Evolutionary conservation across 2,797 vertebrate genomes (phyloP).

Genomic region (Oceanodroma leucorhoa): DNA sequence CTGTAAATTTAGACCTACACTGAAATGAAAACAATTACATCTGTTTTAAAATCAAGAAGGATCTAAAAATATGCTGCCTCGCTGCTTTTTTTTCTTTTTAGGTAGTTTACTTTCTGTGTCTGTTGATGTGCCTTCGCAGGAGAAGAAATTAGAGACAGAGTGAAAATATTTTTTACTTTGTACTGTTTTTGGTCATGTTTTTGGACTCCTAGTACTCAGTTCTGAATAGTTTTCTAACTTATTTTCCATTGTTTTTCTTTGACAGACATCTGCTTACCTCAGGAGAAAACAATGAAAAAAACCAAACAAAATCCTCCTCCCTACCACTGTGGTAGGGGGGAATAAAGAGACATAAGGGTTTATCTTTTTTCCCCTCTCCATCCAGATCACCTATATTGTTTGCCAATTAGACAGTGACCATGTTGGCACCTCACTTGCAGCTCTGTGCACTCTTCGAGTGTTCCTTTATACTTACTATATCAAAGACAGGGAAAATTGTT

Average conservation of each 20-base stretch:
- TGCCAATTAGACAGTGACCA: neutral
- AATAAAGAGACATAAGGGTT: neutral
- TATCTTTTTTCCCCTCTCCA: neutral
- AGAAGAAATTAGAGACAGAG: neutral
- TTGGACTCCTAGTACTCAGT: neutral
- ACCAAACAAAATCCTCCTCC: neutral
- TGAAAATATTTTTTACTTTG: neutral
- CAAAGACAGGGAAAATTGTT: conserved; percentile 81
- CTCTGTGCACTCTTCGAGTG: conserved; percentile 67
- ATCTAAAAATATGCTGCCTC: neutral
- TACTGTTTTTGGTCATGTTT: neutral
- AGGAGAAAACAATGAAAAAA: neutral
- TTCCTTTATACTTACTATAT: conserved; percentile 77
- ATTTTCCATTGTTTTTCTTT: neutral
- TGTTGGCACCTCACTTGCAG: conserved; percentile 65
- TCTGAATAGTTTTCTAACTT: neutral
- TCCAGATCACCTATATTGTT: neutral
- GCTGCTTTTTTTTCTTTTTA: neutral
- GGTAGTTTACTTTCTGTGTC: neutral
- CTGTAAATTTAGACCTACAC: neutral
- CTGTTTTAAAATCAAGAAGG: neutral
- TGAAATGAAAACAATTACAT: neutral
- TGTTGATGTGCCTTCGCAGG: neutral
- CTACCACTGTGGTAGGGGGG: neutral
- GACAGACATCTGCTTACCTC: neutral